These are phyloP conservation scores for Caenorhabditis angaria DNA, from an alignment of 2,888 invertebrate genomes.

Conservation along the genomic window DNA sequence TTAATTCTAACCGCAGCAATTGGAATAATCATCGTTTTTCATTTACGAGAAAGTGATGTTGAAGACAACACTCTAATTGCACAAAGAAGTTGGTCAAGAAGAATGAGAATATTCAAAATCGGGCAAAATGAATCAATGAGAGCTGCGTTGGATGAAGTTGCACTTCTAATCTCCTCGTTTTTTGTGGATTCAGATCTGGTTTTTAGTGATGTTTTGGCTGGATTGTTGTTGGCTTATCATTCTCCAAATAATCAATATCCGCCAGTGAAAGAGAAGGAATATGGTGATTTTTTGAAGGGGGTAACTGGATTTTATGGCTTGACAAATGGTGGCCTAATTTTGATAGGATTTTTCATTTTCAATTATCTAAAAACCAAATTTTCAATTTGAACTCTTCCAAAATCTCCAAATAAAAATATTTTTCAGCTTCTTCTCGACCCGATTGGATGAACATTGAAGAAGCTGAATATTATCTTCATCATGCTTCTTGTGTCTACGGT, in stretches of 20 bases:
- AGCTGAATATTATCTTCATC: constrained; percentile 75
- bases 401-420: no score
- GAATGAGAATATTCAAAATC: constrained; percentile 66
- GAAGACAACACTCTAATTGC: constrained; percentile 60
- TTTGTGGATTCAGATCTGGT: constrained; percentile 79
- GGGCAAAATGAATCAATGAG: constrained; percentile 64
- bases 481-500: constrained; percentile 86
- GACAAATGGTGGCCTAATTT: no score
- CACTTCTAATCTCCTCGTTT: constrained; percentile 67
- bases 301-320: no score
- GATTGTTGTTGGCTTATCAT: constrained; percentile 81
- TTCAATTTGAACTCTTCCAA: no score
- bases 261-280: constrained; percentile 30
- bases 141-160: constrained; percentile 68
- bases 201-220: constrained; percentile 87
- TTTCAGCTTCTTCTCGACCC: constrained; percentile 20
- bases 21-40: constrained; percentile 59
- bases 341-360: no score
- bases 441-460: constrained; percentile 50
- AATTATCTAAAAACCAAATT: no score
- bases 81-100: constrained; percentile 54
- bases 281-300: constrained; percentile 14
- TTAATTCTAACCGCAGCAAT: constrained; percentile 61
- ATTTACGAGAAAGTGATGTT: constrained; percentile 49
- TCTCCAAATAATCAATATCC: constrained; percentile 59